Evolutionary conservation across 2,888 invertebrate genomes (phyloP).

Genomic region (Platycheirus albimanus): DNA sequence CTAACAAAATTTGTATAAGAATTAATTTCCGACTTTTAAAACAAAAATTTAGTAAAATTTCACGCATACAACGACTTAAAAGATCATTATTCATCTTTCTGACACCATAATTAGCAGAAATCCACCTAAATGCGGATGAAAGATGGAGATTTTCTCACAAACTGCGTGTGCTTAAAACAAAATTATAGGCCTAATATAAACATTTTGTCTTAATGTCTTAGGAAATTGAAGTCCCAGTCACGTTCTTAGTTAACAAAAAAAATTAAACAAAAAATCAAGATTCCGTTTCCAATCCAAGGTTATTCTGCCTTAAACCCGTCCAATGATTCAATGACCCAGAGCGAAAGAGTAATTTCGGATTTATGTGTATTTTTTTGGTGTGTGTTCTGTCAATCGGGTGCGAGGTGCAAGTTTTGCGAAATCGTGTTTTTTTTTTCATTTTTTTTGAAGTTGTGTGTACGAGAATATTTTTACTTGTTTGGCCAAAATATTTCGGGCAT

Average conservation of each 20-base stretch:
- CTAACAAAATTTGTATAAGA: no score
- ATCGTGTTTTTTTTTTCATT: conserved; percentile 12
- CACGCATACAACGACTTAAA: no score
- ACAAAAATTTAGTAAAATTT: no score
- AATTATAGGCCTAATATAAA: no score
- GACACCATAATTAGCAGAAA: no score
- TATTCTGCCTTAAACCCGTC: conserved; percentile 62
- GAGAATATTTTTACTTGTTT: conserved; percentile 38
- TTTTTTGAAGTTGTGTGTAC: conserved; percentile 8
- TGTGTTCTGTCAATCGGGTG: conserved; percentile 32
- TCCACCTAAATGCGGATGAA: no score
- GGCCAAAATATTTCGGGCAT: conserved; percentile 38
- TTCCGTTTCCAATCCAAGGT: conserved; percentile 72
- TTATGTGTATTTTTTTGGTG: conserved; percentile 4
- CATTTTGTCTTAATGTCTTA: no score
- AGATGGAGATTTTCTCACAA: no score
- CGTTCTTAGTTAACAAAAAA: conserved; percentile 3
- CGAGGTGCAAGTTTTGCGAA: conserved; percentile 54
- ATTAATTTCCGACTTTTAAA: no score
- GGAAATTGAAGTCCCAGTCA: no score
- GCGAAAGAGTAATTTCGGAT: conserved; percentile 49
- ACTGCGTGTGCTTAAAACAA: no score
- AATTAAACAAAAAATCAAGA: conserved; percentile 17
- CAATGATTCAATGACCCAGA: conserved; percentile 72
- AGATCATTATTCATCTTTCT: no score